Percentiles rank a stretch among this genome's conserved stretches.
These are phyloP conservation scores for Monopis laevigella DNA, from an alignment of 2,888 invertebrate species.

Conservation along the genomic window DNA sequence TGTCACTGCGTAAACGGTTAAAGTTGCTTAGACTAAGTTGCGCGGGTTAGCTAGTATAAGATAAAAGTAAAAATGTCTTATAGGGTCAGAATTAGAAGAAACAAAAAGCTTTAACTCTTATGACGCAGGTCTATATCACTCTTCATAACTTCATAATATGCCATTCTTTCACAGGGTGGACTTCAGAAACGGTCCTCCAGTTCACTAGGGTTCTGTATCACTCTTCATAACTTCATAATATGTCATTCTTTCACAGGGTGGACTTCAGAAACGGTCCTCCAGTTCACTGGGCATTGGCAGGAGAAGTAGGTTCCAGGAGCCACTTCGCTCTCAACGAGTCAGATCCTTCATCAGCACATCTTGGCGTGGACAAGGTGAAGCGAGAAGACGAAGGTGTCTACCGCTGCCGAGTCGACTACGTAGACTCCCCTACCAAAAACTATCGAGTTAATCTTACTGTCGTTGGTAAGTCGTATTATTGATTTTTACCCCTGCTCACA, in stretches of 20 bases:
- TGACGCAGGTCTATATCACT: no score
- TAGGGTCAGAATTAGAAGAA: no score
- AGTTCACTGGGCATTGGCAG: conserved; percentile 80
- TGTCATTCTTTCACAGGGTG: conserved; percentile 65
- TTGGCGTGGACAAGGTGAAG: conserved; percentile 77
- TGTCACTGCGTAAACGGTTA: no score
- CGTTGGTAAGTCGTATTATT: conserved; percentile 84
- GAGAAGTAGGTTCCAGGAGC: conserved; percentile 78
- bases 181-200: conserved; percentile 66
- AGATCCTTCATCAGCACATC: conserved; percentile 75
- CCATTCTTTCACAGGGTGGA: conserved; percentile 71
- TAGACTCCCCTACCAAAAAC: conserved; percentile 88
- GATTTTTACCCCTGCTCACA: no score
- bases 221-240: no score
- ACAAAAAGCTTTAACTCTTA: no score
- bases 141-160: no score
- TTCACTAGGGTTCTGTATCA: background rate
- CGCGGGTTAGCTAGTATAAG: no score
- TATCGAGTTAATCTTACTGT: conserved; percentile 87
- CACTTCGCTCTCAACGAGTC: conserved; percentile 79
- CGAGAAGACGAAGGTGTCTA: conserved; percentile 83
- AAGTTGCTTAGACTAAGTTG: no score
- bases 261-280: conserved; percentile 80
- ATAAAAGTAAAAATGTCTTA: no score
- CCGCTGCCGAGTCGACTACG: conserved; percentile 89